Evolutionary conservation across 64 coral and sea anemone genomes (phyloP).

Genomic region (Platygyra sinensis): DNA sequence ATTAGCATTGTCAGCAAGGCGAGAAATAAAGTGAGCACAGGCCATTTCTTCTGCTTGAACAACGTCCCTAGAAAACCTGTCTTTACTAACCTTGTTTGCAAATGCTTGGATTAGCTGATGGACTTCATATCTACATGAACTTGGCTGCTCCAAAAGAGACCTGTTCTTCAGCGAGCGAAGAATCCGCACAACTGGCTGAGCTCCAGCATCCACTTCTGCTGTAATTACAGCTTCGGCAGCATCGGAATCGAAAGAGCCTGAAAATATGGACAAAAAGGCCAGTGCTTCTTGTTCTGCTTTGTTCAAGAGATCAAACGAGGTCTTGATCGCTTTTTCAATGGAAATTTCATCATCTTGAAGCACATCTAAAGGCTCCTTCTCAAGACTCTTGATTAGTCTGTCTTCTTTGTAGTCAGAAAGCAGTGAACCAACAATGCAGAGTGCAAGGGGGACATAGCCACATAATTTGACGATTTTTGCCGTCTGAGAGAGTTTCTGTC

Average conservation of each 20-base stretch:
- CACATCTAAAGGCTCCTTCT: constrained; percentile 23
- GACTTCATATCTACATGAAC: constrained; percentile 27
- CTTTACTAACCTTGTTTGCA: not conserved
- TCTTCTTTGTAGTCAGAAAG: constrained; percentile 14
- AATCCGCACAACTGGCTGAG: not conserved
- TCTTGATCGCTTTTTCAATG: constrained; percentile 23
- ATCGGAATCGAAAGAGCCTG: constrained; percentile 28
- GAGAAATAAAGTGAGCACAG: constrained; percentile 26
- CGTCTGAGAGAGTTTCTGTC: not conserved
- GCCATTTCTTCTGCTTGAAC: not conserved
- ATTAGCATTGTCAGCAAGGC: not conserved
- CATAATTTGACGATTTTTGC: constrained; percentile 38
- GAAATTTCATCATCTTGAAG: constrained; percentile 21
- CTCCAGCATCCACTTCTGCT: not conserved
- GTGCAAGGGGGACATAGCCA: constrained; percentile 51
- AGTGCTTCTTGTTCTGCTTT: constrained; percentile 1
- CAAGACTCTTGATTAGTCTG: constrained; percentile 16
- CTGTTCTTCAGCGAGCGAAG: constrained; percentile 27
- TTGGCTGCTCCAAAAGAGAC: constrained; percentile 45
- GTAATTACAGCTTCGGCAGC: constrained; percentile 16
- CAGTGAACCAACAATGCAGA: constrained; percentile 56
- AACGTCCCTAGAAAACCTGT: not conserved
- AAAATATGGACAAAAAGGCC: constrained; percentile 46
- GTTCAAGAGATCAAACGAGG: constrained; percentile 42
- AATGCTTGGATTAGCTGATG: constrained; percentile 62